These are phyloP conservation scores for Paraescarpia echinospica DNA, from an alignment of 1,140 invertebrate genomes.

Conservation along the genomic window DNA sequence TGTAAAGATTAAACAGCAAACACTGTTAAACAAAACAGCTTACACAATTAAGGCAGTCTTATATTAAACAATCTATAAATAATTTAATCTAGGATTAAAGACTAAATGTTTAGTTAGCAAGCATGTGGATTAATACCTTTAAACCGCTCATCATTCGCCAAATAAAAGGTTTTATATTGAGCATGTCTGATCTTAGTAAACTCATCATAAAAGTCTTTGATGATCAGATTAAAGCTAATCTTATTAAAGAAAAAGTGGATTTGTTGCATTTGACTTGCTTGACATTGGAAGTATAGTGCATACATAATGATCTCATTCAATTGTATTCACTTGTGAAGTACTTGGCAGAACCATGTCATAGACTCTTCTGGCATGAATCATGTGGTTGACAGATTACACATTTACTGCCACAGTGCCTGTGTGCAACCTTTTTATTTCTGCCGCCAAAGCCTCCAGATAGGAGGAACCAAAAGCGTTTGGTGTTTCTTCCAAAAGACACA, in stretches of 20 bases:
- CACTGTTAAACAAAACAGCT: not conserved
- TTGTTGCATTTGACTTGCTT: too few species aligned
- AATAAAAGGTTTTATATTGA: not conserved
- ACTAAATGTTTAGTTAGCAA: not conserved
- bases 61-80: not conserved
- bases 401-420: too few species aligned
- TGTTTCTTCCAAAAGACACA: too few species aligned
- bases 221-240: not conserved
- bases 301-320: too few species aligned
- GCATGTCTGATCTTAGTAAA: not conserved
- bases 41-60: not conserved
- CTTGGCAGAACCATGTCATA: too few species aligned
- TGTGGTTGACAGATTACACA: too few species aligned
- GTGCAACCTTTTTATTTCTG: too few species aligned
- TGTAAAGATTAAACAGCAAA: not conserved
- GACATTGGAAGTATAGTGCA: too few species aligned
- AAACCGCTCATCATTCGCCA: not conserved
- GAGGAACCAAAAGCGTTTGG: too few species aligned
- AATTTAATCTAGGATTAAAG: not conserved
- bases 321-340: too few species aligned
- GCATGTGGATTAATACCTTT: not conserved
- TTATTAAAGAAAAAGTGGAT: not conserved
- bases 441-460: too few species aligned
- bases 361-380: too few species aligned
- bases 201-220: not conserved